Evolutionary conservation across 2,888 invertebrate genomes (phyloP).

Genomic region (Stenodera caucasica): DNA sequence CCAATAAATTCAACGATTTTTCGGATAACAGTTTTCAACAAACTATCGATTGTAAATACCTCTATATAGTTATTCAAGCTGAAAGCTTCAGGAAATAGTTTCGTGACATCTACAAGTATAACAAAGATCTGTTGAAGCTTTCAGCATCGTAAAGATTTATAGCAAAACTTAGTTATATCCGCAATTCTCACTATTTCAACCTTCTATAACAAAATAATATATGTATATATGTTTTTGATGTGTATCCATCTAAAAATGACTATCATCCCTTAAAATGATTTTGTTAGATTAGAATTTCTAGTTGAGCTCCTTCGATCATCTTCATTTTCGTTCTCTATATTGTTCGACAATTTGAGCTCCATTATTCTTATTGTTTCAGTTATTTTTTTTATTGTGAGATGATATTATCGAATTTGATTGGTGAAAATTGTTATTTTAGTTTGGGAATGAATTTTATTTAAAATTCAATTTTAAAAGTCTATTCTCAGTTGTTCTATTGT

Average conservation of each 20-base stretch:
- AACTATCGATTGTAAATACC: neutral
- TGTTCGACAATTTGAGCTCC: too few relatives aligned
- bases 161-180: conserved; percentile 19
- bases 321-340: too few relatives aligned
- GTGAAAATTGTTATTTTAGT: too few relatives aligned
- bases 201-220: conserved; percentile 10
- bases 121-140: conserved; percentile 11
- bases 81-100: neutral
- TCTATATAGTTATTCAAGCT: neutral
- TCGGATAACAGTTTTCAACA: neutral
- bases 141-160: conserved; percentile 18
- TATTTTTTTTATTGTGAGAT: too few relatives aligned
- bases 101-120: conserved; percentile 1
- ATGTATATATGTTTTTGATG: conserved; percentile 8
- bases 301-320: too few relatives aligned
- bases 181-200: conserved; percentile 15
- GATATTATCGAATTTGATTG: too few relatives aligned
- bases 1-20: neutral
- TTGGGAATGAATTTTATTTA: too few relatives aligned
- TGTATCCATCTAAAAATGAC: conserved; percentile 15
- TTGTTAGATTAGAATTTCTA: too few relatives aligned
- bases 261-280: too few relatives aligned
- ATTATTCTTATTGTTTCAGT: too few relatives aligned
- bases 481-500: conserved; percentile 33
- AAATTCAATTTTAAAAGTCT: conserved; percentile 11